Percentiles rank a stretch among this genome's conserved stretches.
Evolutionary conservation across 1,140 invertebrate genomes (phyloP).

Genomic region (Temnothorax curvispinosus): DNA sequence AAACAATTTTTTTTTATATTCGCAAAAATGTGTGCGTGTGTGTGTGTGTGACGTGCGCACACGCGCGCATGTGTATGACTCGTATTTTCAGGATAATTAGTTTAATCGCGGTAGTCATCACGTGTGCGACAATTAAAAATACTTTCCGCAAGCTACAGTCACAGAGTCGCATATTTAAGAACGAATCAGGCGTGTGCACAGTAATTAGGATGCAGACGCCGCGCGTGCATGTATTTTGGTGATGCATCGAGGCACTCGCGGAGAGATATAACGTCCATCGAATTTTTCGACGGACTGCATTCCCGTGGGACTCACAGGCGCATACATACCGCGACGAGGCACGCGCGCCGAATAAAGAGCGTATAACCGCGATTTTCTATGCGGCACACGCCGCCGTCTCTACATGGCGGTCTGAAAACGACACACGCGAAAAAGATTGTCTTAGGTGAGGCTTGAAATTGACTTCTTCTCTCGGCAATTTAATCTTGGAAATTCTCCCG

Average conservation of each 20-base stretch:
- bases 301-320: constrained; percentile 16
- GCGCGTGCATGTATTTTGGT: constrained; percentile 42
- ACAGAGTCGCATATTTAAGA: background rate
- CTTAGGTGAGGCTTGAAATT: background rate
- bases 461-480: background rate
- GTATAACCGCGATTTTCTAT: background rate
- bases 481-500: background rate
- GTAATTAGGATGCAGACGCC: constrained; percentile 63
- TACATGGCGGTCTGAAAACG: background rate
- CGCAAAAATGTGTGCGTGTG: background rate
- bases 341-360: constrained; percentile 72
- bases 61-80: background rate
- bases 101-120: background rate
- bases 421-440: background rate
- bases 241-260: constrained; percentile 34
- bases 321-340: constrained; percentile 56
- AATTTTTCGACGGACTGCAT: constrained; percentile 54
- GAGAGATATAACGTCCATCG: constrained; percentile 61
- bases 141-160: background rate
- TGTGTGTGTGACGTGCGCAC: background rate
- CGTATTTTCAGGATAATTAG: background rate
- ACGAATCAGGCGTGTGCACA: background rate
- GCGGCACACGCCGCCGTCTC: background rate
- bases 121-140: background rate
- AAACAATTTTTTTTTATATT: background rate